These are phyloP conservation scores for Diplodus sargus DNA, from an alignment of 2,797 vertebrate species.

Conservation along the genomic window DNA sequence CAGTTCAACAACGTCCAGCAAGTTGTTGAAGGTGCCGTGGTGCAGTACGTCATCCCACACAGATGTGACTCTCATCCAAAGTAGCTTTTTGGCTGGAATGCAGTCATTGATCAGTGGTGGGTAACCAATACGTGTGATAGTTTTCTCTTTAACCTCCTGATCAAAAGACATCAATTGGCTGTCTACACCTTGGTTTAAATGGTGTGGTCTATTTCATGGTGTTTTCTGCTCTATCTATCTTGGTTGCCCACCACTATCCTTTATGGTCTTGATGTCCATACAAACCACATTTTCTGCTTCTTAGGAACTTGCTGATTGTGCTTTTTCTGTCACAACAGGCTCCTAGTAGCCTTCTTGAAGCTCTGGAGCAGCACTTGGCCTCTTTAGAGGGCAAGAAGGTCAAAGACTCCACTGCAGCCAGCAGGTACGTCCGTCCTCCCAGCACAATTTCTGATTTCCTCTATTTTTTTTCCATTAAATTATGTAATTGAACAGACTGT, in stretches of 20 bases:
- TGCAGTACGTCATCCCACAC: slow-evolving; percentile 75
- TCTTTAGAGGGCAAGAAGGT: slow-evolving; percentile 99
- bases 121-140: slow-evolving; percentile 50
- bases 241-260: slow-evolving; percentile 76
- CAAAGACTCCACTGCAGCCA: slow-evolving; percentile 98
- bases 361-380: slow-evolving; percentile 98
- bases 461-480: neutral
- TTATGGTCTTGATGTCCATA: slow-evolving; percentile 56
- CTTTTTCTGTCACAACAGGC: slow-evolving; percentile 85
- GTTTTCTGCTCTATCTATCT: slow-evolving; percentile 38
- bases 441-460: neutral
- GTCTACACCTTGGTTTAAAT: slow-evolving; percentile 5
- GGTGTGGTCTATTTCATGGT: slow-evolving; percentile 27
- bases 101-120: slow-evolving; percentile 76
- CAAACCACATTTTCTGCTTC: slow-evolving; percentile 5
- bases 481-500: neutral
- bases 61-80: slow-evolving; percentile 71
- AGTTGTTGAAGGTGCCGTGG: slow-evolving; percentile 73
- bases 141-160: slow-evolving; percentile 3
- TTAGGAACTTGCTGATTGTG: slow-evolving; percentile 56
- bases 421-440: slow-evolving; percentile 87
- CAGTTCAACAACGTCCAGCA: slow-evolving; percentile 67
- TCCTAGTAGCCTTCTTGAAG: slow-evolving; percentile 99
- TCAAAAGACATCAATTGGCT: slow-evolving; percentile 35
- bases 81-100: slow-evolving; percentile 77